Evolutionary conservation across 2,797 vertebrate species (phyloP), one percentile per base, ranked within the genome.

Genomic region (Micropoecilia bifurca): DNA sequence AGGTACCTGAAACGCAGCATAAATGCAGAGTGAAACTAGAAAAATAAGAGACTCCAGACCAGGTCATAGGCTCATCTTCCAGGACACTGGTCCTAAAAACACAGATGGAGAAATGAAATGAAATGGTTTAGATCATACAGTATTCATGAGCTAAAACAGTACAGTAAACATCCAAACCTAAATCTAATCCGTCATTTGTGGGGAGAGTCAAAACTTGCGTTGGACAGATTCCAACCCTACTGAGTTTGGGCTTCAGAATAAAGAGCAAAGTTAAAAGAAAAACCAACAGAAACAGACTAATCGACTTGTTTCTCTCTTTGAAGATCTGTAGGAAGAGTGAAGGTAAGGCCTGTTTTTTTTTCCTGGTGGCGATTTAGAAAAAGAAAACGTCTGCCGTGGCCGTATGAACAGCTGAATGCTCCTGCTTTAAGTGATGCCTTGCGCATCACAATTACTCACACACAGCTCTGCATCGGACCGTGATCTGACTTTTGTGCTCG

Each of bases 371-470:
- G 2, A 71, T 71, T 45, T 22, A 59, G 12, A 33, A 12, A 33
- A 18, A 68, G 78, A 6, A 0, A 85, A 57, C 45, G 48, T 82
- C 30, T 71, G 33, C 55, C 59, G 39, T 63, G 74, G 43, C 28
- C 10, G 20, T 9, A 8, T n/a, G 20, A 73, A 59, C 78, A 82
- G 55, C 53, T 75, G 82, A 90, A 88, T 85, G 71, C 74, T 84
- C 88, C 80, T 75, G 81, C 82, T 87, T 87, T 87, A 92, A 93
- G 89, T 89, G 89, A 89, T 82, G 91, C 89, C 89, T 90, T 93
- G 82, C 82, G 93, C 93, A 91, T 92, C 91, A 87, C 91, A 94
- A 95, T 94, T 89, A 92, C 85, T 86, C 83, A 88, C 91, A 93
- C 87, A 90, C 93, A 93, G 90, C 90, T 88, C 84, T 57, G 90